Conservation (phyloP, 2,888 invertebrate species). For the Thereva nobilitata region DNA sequence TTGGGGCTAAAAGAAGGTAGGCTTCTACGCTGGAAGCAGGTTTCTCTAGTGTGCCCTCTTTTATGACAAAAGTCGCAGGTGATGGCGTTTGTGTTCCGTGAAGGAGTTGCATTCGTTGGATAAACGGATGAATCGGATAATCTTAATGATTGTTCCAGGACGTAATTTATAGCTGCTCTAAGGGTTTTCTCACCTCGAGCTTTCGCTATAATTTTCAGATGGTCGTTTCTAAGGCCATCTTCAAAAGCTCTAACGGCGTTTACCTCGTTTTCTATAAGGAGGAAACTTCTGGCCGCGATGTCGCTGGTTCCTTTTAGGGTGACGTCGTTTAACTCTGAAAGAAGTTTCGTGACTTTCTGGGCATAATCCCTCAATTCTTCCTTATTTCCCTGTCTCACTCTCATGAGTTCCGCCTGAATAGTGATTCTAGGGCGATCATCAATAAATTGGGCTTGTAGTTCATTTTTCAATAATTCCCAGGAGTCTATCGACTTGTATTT, state of each 20-base stretch:
- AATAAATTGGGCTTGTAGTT: too few species aligned
- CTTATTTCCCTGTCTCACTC: too few species aligned
- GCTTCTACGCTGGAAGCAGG: background rate
- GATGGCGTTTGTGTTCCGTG: background rate
- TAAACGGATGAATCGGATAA: too few species aligned
- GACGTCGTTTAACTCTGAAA: too few species aligned
- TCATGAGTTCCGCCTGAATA: too few species aligned
- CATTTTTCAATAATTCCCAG: too few species aligned
- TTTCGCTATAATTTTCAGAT: slow-evolving; percentile 5
- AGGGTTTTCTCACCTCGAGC: background rate
- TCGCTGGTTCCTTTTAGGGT: too few species aligned
- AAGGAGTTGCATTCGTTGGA: background rate
- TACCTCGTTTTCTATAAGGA: background rate
- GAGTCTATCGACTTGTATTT: too few species aligned
- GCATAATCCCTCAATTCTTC: too few species aligned
- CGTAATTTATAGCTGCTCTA: background rate
- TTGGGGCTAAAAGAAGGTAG: background rate
- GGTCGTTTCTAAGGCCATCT: slow-evolving; percentile 3
- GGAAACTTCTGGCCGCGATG: too few species aligned
- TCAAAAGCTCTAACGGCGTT: slow-evolving; percentile 8
- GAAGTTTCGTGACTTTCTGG: too few species aligned
- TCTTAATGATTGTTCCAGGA: background rate
- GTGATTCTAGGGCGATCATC: too few species aligned
- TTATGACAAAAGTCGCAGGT: slow-evolving; percentile 3
- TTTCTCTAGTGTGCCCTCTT: slow-evolving; percentile 3